Evolutionary conservation across 1,140 invertebrate species (phyloP), one percentile per base, ranked within the genome.

Genomic region (Drosophila paulistorum): DNA sequence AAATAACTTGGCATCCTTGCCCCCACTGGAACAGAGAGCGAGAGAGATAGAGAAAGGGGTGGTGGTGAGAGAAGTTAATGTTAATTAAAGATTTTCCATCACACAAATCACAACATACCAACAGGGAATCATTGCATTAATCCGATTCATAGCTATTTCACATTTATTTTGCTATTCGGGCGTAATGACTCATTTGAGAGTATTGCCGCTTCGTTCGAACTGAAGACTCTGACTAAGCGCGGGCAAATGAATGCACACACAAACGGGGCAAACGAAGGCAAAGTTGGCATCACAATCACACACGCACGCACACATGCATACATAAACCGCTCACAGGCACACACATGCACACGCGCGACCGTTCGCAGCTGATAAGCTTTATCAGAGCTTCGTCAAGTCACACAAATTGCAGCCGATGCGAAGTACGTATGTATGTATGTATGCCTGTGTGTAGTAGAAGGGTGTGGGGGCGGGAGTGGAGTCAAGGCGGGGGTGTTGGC

Each of bases 1-100:
- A 70, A 87, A 87, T 20, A 87, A 70, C 65, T 83, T 82, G 55
- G 84, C 83, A 79, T 87, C 83, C 74, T 87, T 87, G 84, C 83
- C 83, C 65, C 83, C 83, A 63, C 83, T 87, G 67, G 67, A 62
- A 81, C 20, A 2, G 20, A 23, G 20, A 23, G 20, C 0, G 17
- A 23, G 20, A 30, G 2, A 57, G 14, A 58, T 26, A 59, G 42
- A 20, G 7, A 7, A 39, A 5, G 2, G 11, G 3, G 11, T 4
- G 11, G 11, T 4, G 11, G 3, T 39, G 11, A 13, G 37, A 39
- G 11, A 5, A 63, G 30, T 39, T 30, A 7, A 30, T 13, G 10
- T 42, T 23, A 48, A 23, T 59, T 23, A 10, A 13, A 7, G 9
- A n/a, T 7, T 23, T 48, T 54, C 14, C 20, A 23, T 23, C 20